Percentiles rank a stretch among this genome's conserved stretches.
Evolutionary conservation across 2,888 invertebrate genomes (phyloP).

Genomic region (Rhorus exstirpatorius): DNA sequence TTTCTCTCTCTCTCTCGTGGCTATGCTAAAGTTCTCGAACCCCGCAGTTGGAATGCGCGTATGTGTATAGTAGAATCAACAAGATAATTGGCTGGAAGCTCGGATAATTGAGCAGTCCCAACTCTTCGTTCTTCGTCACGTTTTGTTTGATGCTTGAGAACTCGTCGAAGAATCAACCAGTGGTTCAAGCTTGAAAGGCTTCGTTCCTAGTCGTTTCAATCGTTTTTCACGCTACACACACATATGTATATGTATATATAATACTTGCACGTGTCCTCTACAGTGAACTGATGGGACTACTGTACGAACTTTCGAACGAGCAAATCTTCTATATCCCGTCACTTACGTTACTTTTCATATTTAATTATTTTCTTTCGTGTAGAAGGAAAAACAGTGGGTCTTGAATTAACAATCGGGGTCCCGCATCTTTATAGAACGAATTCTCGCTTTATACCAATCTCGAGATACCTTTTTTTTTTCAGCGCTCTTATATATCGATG

Average conservation of each 20-base stretch:
- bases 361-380: constrained; percentile 5
- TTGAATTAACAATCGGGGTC: constrained; percentile 64
- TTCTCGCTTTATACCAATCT: constrained; percentile 32
- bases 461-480: constrained; percentile 56
- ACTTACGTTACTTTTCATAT: constrained; percentile 24
- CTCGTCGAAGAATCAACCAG: constrained; percentile 63
- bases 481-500: constrained; percentile 64
- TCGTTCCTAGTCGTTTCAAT: constrained; percentile 44
- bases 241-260: neutral
- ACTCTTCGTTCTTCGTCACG: constrained; percentile 60
- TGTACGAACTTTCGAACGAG: constrained; percentile 38
- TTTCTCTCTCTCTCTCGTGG: constrained; percentile 1
- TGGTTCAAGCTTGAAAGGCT: constrained; percentile 54
- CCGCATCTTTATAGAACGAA: constrained; percentile 68
- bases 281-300: constrained; percentile 12
- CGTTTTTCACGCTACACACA: neutral
- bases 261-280: neutral
- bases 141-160: constrained; percentile 66
- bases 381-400: constrained; percentile 37
- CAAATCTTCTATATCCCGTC: constrained; percentile 46
- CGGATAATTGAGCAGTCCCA: constrained; percentile 64
- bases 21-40: constrained; percentile 52
- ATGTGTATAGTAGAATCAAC: constrained; percentile 59
- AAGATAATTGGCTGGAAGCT: constrained; percentile 68
- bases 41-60: constrained; percentile 44